Evolutionary conservation across 2,113 vertebrate genomes (phyloP), one percentile per base, ranked within the genome.

Genomic region (Oplegnathus fasciatus): DNA sequence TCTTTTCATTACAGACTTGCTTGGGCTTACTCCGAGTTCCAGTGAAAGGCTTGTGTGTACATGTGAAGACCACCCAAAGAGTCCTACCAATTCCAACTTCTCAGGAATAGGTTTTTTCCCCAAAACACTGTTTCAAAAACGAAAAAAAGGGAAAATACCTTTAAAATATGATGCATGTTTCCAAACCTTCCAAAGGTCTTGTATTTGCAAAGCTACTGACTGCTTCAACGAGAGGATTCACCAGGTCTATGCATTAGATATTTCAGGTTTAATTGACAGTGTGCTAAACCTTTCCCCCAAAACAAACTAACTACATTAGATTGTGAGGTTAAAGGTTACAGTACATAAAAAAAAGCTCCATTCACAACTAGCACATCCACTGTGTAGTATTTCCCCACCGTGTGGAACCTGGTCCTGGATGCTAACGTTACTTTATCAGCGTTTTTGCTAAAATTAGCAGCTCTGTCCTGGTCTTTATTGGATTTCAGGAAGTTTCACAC

Each of bases 21-120:
- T 32, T 14, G 2, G 37, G 75, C 71, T 73, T 30, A 57, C 32
- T 66, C 55, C 14, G 52, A 58, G 80, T 44, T 71, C 40, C 58
- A 75, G 58, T 24, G 34, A 66, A 77, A 82, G 74, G 62, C 86
- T 67, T 81, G 81, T 77, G 30, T 61, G 46, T 69, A 46, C 87
- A 83, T 44, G 78, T 40, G 42, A 24, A 78, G 90, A 86, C 88
- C 88, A 91, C 84, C 77, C 74, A 87, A 2, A 50, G 84, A 85
- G 62, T 42, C 64, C 10, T 52, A 15, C 55, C 7, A 17, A 52
- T 22, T 30, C 2, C 32, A 67, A 6, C 13, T 24, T 46, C 71
- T 71, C 50, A 46, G 66, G 8, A 44, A 50, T 8, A 28, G 9
- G 32, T 52, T 64, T 65, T 40, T 46, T 18, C 18, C 37, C 7